Evolutionary conservation across 2,888 invertebrate genomes (phyloP).

Genomic region (Myopa testacea): DNA sequence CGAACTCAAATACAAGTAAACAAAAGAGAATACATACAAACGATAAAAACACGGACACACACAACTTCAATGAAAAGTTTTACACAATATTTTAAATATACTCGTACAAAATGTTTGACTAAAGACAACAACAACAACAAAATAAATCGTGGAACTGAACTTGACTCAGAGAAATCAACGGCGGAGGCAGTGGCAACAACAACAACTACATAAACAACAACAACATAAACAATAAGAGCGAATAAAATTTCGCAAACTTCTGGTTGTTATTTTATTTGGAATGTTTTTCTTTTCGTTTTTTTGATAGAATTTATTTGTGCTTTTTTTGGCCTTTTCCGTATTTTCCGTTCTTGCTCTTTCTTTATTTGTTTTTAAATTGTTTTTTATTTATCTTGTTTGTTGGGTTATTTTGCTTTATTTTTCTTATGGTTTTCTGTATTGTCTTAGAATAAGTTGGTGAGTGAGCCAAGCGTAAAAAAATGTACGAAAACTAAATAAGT

Average conservation of each 20-base stretch:
- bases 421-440: background rate
- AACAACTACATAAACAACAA: constrained; percentile 17
- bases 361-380: constrained; percentile 16
- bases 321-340: background rate
- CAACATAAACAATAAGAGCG: background rate
- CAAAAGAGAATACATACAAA: constrained; percentile 47
- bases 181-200: constrained; percentile 46
- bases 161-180: constrained; percentile 60
- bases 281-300: constrained; percentile 25
- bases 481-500: constrained; percentile 8
- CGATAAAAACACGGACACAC: constrained; percentile 33
- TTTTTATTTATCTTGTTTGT: constrained; percentile 26
- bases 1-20: constrained; percentile 50
- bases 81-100: constrained; percentile 47
- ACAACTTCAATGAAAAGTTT: constrained; percentile 33
- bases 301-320: background rate
- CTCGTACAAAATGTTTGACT: constrained; percentile 50
- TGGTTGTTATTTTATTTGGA: constrained; percentile 6
- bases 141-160: constrained; percentile 63
- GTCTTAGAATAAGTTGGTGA: constrained; percentile 8
- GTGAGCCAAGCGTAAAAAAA: constrained; percentile 4
- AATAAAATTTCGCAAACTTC: constrained; percentile 12
- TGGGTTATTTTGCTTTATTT: constrained; percentile 24
- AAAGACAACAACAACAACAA: constrained; percentile 11
- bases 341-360: background rate